Conservation (phyloP, 2,888 invertebrate species). For the Pelosia muscerda region DNA sequence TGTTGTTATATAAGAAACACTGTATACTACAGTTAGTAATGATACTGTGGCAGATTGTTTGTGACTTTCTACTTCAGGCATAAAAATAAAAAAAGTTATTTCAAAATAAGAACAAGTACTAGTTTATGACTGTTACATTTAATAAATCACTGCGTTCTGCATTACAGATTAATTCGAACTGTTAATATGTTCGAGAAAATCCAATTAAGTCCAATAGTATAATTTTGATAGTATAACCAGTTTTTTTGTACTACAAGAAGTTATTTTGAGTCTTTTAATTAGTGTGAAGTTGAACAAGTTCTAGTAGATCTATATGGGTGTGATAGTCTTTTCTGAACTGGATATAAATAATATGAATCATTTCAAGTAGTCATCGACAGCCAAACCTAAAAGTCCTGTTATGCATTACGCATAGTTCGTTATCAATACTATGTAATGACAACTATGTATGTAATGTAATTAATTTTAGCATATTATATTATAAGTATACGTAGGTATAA, state of each 20-base stretch:
- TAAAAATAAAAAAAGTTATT: not conserved
- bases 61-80: not conserved
- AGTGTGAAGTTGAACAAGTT: constrained; percentile 15
- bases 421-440: too few relatives aligned
- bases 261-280: constrained; percentile 37
- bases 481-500: too few relatives aligned
- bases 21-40: not conserved
- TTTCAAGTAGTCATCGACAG: constrained; percentile 4
- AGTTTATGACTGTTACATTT: not conserved
- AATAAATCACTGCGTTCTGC: constrained; percentile 9
- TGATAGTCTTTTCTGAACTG: constrained; percentile 28
- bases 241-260: not conserved
- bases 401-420: not conserved
- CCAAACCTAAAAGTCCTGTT: not conserved
- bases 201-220: not conserved
- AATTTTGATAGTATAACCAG: not conserved
- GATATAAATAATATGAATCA: constrained; percentile 33
- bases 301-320: constrained; percentile 31
- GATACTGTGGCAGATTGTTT: not conserved
- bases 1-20: not conserved
- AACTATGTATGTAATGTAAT: too few relatives aligned
- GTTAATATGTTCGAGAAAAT: not conserved
- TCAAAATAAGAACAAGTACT: constrained; percentile 5
- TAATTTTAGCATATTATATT: too few relatives aligned
- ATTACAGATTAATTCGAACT: not conserved